These are phyloP conservation scores for Scomber colias DNA, from an alignment of 2,113 vertebrate genomes.

Conservation along the genomic window DNA sequence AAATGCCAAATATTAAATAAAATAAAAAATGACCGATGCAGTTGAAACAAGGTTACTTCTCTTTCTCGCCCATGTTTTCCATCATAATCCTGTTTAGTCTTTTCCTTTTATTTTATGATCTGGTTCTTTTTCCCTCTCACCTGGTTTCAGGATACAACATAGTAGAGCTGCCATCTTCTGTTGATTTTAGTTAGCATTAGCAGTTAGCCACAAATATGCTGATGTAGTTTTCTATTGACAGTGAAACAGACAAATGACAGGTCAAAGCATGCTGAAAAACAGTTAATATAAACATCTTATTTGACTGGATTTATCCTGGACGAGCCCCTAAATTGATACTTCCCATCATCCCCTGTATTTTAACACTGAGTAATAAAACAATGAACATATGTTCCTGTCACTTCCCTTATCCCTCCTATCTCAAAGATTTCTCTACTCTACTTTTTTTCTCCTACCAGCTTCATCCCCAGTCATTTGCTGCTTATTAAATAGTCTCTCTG, in stretches of 20 bases:
- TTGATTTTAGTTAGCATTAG: not conserved
- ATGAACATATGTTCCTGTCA: not conserved
- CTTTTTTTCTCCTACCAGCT: constrained; percentile 21
- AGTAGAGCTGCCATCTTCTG: too few species aligned
- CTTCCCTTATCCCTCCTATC: not conserved
- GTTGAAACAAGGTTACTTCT: too few species aligned
- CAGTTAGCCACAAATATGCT: not conserved
- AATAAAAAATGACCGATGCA: too few species aligned
- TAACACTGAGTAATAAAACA: not conserved
- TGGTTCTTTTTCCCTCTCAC: too few species aligned
- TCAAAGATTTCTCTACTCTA: not conserved
- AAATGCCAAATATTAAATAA: too few species aligned
- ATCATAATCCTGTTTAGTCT: too few species aligned
- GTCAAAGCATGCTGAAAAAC: constrained; percentile 1
- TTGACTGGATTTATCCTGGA: not conserved
- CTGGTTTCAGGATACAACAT: too few species aligned
- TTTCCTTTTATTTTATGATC: too few species aligned
- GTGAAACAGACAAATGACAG: not conserved
- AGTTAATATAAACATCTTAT: not conserved
- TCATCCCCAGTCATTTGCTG: constrained; percentile 66
- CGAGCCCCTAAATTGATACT: too few species aligned
- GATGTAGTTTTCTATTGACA: not conserved
- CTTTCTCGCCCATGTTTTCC: too few species aligned
- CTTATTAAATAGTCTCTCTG: constrained; percentile 74
- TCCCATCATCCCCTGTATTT: too few species aligned